Conservation (phyloP, 1,140 invertebrate species). For the Cydia splendana region DNA sequence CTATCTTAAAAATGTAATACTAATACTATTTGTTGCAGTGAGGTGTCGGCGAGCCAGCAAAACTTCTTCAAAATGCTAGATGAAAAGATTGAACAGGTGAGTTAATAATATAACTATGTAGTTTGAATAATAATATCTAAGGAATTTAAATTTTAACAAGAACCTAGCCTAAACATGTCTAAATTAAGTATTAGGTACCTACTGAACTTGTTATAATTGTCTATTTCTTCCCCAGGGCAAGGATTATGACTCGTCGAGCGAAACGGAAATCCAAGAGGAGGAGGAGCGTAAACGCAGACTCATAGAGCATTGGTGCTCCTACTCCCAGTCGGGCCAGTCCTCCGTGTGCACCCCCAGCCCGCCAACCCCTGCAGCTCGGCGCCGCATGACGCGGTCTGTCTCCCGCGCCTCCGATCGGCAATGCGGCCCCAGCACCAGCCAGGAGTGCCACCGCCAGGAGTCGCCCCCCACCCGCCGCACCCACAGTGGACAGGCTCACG, state of each 20-base stretch:
- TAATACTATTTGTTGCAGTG: conserved; percentile 81
- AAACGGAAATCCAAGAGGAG: conserved; percentile 82
- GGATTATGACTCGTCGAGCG: conserved; percentile 86
- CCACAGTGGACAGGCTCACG: conserved; percentile 69
- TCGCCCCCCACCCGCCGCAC: conserved; percentile 64
- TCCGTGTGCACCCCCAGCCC: conserved; percentile 63
- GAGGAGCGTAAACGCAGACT: conserved; percentile 80
- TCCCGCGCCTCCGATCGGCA: conserved; percentile 64
- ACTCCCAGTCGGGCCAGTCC: conserved; percentile 77
- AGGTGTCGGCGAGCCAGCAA: conserved; percentile 91
- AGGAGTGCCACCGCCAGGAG: conserved; percentile 64
- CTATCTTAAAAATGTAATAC: neutral
- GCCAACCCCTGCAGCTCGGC: conserved; percentile 59
- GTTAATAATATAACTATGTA: neutral
- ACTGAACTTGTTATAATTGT: neutral
- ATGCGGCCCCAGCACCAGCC: conserved; percentile 55
- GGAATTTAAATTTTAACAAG: neutral
- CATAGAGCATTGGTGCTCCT: conserved; percentile 83
- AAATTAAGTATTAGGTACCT: neutral
- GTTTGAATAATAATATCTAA: neutral
- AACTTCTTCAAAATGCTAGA: conserved; percentile 95
- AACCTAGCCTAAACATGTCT: neutral
- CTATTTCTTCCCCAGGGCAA: conserved; percentile 81
- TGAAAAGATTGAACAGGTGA: conserved; percentile 93
- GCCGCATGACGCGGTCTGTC: conserved; percentile 56